These are phyloP conservation scores for Sebastes jordani DNA, from an alignment of 2,797 vertebrate species.

Conservation along the genomic window DNA sequence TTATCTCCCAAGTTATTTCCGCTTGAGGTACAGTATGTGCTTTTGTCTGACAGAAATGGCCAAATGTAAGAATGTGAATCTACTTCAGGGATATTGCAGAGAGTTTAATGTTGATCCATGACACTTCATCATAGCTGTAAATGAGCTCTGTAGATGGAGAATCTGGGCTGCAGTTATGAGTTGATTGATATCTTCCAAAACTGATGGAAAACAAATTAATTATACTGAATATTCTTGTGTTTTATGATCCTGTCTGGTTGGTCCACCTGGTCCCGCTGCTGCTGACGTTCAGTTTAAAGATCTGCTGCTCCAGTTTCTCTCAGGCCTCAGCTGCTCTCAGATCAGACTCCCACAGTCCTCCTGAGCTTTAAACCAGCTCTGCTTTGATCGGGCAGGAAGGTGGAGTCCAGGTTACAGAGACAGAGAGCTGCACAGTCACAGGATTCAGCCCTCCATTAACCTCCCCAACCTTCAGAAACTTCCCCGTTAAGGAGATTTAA, in stretches of 20 bases:
- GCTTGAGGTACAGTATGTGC: not conserved
- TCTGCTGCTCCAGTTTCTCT: slow-evolving; percentile 7
- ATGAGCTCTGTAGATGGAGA: not conserved
- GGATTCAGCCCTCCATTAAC: slow-evolving; percentile 27
- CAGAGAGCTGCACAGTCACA: not conserved
- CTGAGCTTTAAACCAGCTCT: not conserved
- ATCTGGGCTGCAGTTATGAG: not conserved
- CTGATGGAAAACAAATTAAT: not conserved
- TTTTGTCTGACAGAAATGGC: not conserved
- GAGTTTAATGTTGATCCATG: not conserved
- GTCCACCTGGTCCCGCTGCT: not conserved
- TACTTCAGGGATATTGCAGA: not conserved
- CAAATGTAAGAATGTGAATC: not conserved
- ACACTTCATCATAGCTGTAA: not conserved
- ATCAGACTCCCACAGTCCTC: slow-evolving; percentile 5
- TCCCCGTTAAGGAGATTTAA: not conserved
- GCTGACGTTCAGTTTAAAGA: not conserved
- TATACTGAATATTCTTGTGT: not conserved
- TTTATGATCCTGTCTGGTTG: not conserved
- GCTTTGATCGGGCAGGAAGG: slow-evolving; percentile 33
- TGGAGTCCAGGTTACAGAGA: not conserved
- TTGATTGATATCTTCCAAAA: not conserved
- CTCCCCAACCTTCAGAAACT: not conserved
- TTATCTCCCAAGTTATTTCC: not conserved
- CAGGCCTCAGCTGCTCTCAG: slow-evolving; percentile 23